Base-by-base conservation (phyloP, 2,797 vertebrate genomes). In the Lutra lutra region DNA sequence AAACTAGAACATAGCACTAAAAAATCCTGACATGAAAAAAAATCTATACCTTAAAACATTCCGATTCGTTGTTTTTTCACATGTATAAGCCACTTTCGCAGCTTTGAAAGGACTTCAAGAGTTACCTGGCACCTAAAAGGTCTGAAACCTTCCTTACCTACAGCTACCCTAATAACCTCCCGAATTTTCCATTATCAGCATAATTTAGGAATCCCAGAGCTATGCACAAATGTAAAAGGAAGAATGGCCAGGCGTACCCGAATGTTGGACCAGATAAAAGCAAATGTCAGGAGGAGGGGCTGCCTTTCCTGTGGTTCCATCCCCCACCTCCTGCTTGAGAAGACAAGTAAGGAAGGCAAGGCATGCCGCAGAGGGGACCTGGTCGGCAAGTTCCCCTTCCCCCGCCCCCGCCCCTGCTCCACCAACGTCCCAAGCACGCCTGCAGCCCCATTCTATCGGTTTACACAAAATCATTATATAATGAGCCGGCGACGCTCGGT, bases 381-480 rank as follows among this genome's bases (percentile, higher is more conserved):
- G 29, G 54, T 25, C 86, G n/a, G 38, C 1, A 25, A 56, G 48
- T 23, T 83, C 60, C 85, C 48, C 11, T 4, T 14, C 43, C 15
- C 29, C 46, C 0, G 2, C 48, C 23, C 46, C 0, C 2, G n/a
- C 25, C 32, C 48, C 73, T 40, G 20, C 54, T 54, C 89, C 25
- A 27, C 75, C 64, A 48, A 23, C 62, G 40, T 51, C 89, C 89
- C 85, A 17, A 15, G 21, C 0, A 23, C 6, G 29, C 25, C 86
- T 14, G 48, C 13, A 18, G 40, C 84, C 82, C 38, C 82, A 62
- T 87, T 97, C 84, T 79, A 1, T 29, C 20, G 4, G 70, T 96
- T 94, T 97, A 86, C 54, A 95, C 86, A 72, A 95, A 97, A 96
- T 95, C 93, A 91, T 98, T 98, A 98, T 73, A 97, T 98, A 98